Evolutionary conservation across 2,888 invertebrate species (phyloP), one percentile per base, ranked within the genome.

Genomic region (Caenorhabditis sulstoni): DNA sequence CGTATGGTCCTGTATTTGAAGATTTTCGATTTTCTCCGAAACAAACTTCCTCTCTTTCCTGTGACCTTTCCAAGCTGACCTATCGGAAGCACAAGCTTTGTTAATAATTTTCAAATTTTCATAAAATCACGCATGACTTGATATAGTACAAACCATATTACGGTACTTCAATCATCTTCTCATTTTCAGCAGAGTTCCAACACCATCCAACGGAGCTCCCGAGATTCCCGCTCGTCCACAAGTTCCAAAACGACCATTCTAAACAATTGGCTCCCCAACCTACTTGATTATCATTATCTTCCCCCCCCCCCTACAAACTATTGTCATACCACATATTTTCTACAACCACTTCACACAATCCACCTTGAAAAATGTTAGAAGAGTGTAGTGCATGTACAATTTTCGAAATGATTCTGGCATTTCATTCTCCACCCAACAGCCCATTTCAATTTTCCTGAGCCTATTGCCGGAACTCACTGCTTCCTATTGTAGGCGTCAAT

Each of bases 151-250:
- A n/a, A n/a, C n/a, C 11, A 41, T 41, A 41, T 3, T 41, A 41
- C 11, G 41, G 41, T 41, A 41, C 7, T 14, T 41, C 41, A 29
- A 29, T 3, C 29, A 29, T 29, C 3, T 29, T 29, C 29, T 45
- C 12, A 18, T 45, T 83, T 85, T 61, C 79, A 83, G 85, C 47
- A 78, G 85, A 82, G 83, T 71, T 9, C 82, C 86, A 20, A 86
- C 84, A 41, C 86, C 86, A 59, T 83, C 77, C 44, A 84, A 76
- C 59, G 66, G 66, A 47, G 80, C 83, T 20, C 85, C 85, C 35
- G 50, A 57, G 29, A 79, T 86, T 39, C 86, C 86, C 16, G 82
- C 81, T n/a, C 80, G 86, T 44, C 86, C 85, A 18, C 75, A 75
- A 68, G 77, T 79, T 37, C 81, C 81, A 14, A 67, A 67, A 35